Percentiles rank a stretch among this genome's conserved stretches.
phyloP scores from a whole-genome alignment of 2,797 vertebrate genomes.

The Lepilemur septentrionalis region DNA sequence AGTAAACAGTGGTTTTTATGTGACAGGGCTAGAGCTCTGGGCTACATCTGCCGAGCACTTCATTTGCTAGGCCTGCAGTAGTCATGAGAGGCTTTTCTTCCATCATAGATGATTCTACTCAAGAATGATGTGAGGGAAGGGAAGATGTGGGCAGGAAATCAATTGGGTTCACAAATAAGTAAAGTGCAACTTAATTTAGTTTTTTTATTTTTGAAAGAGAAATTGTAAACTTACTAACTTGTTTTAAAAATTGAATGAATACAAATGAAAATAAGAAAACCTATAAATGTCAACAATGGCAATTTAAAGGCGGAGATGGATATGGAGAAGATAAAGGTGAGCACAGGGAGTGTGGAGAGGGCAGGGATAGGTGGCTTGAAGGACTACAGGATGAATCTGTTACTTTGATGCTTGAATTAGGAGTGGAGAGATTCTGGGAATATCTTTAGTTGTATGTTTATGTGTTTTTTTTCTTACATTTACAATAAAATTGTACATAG shows the following conservation, averaged over 20 bases:
- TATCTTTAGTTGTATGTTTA: not conserved
- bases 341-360: not conserved
- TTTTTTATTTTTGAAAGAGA: not conserved
- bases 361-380: not conserved
- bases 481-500: not conserved
- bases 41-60: accelerated
- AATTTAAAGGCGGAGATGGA: not conserved
- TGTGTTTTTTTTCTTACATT: not conserved
- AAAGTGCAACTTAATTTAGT: not conserved
- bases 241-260: not conserved
- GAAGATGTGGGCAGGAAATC: not conserved
- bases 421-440: not conserved
- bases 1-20: not conserved
- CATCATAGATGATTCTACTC: not conserved
- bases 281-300: not conserved
- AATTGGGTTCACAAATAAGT: not conserved
- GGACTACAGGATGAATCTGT: not conserved
- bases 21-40: not conserved
- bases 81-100: not conserved
- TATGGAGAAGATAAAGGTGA: not conserved
- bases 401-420: not conserved
- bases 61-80: accelerated
- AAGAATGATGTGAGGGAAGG: not conserved
- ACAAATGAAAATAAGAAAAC: not conserved
- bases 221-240: not conserved